Evolutionary conservation across 2,888 invertebrate genomes (phyloP).

Genomic region (Bombylius discolor): DNA sequence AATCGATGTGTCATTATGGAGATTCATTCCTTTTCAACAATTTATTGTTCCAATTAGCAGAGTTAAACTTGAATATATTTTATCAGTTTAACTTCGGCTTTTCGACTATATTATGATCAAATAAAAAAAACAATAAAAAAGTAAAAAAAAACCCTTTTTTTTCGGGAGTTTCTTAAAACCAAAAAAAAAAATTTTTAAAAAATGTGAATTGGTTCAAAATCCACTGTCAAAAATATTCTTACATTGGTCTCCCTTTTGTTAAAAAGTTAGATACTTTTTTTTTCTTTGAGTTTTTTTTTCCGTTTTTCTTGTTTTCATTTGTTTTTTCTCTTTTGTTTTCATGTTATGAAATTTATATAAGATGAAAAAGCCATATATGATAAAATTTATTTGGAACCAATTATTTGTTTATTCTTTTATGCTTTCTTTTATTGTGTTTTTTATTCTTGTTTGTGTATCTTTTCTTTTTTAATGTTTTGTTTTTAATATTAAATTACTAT

Average conservation of each 20-base stretch:
- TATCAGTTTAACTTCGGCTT: constrained; percentile 2
- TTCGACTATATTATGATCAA: neutral
- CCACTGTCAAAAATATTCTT: neutral
- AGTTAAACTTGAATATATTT: constrained; percentile 11
- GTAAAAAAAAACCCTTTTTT: neutral
- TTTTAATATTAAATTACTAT: neutral
- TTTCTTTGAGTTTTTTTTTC: neutral
- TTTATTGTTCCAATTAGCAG: constrained; percentile 12
- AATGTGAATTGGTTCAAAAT: neutral
- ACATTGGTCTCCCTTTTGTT: neutral
- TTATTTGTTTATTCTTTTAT: neutral
- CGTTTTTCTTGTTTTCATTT: neutral
- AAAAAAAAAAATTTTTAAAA: neutral
- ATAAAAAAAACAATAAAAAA: neutral
- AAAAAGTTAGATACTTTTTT: neutral
- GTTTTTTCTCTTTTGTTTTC: neutral
- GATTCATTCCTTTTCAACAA: constrained; percentile 9
- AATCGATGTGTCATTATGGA: constrained; percentile 12
- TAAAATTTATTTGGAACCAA: neutral
- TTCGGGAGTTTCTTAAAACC: neutral
- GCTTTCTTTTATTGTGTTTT: neutral
- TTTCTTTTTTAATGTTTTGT: neutral
- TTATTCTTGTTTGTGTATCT: neutral
- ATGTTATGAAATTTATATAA: neutral
- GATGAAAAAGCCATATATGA: neutral